Conservation (phyloP, 2,113 vertebrate species). For the Malurus cyaneus region DNA sequence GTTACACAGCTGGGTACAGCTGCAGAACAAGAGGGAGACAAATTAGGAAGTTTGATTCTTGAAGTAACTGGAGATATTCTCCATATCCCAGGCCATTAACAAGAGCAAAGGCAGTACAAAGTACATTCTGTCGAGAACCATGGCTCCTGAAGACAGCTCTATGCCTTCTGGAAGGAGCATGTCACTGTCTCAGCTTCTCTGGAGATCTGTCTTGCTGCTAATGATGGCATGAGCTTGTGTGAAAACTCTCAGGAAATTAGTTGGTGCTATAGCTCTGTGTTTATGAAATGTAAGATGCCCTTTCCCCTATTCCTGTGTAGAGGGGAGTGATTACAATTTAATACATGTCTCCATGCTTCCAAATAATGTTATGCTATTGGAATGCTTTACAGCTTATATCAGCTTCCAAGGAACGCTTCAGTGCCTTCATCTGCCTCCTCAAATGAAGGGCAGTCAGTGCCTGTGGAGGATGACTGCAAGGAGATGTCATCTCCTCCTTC, state of each 20-base stretch:
- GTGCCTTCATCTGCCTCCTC: not conserved
- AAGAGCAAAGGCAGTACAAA: not conserved
- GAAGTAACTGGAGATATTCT: not conserved
- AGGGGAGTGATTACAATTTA: not conserved
- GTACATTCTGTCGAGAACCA: not conserved
- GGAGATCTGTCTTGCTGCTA: not conserved
- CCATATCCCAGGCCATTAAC: not conserved
- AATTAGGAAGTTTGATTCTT: slow-evolving; percentile 17
- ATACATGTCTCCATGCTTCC: not conserved
- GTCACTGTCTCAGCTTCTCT: not conserved
- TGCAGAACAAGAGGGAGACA: not conserved
- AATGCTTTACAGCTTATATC: not conserved
- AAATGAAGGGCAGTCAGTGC: not conserved
- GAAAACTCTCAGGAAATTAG: not conserved
- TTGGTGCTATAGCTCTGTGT: not conserved
- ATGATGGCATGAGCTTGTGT: fast-evolving
- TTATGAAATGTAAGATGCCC: not conserved
- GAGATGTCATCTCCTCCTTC: not conserved
- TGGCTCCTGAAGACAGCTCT: not conserved
- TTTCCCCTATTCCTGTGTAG: not conserved
- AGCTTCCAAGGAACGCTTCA: not conserved
- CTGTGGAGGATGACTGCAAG: not conserved
- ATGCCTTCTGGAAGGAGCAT: not conserved
- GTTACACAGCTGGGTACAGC: slow-evolving; percentile 32
- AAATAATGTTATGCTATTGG: not conserved